Evolutionary conservation across 2,888 invertebrate species (phyloP).

Genomic region (Mechanitis messenoides): DNA sequence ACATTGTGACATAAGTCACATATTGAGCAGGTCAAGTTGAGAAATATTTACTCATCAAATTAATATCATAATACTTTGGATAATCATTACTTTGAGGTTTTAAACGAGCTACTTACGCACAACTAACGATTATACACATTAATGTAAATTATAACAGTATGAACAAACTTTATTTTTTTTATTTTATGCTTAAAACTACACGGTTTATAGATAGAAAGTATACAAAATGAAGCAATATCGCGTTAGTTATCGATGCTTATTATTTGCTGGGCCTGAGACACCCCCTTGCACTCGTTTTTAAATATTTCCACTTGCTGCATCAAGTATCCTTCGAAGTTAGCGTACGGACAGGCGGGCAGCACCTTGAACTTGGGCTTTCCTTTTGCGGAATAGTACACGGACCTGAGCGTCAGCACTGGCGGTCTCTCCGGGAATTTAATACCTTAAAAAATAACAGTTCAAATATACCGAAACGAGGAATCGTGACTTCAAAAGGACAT

Average conservation of each 20-base stretch:
- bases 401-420: slow-evolving; percentile 72
- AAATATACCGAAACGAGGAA: too few species aligned
- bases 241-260: slow-evolving; percentile 48
- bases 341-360: slow-evolving; percentile 59
- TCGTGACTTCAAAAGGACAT: too few species aligned
- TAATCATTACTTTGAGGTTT: too few species aligned
- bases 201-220: not conserved
- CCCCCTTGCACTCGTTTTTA: slow-evolving; percentile 64
- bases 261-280: slow-evolving; percentile 42
- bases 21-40: too few species aligned
- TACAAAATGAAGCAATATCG: not conserved
- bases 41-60: too few species aligned
- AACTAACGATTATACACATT: too few species aligned
- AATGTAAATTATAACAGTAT: not conserved
- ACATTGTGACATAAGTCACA: too few species aligned
- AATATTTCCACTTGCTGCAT: slow-evolving; percentile 69
- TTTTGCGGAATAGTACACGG: slow-evolving; percentile 74
- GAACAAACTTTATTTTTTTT: not conserved
- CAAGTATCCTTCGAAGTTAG: slow-evolving; percentile 66
- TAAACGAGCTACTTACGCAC: too few species aligned
- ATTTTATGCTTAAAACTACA: slow-evolving; percentile 7
- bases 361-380: slow-evolving; percentile 66
- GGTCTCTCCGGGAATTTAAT: slow-evolving; percentile 74
- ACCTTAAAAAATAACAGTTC: slow-evolving; percentile 42
- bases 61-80: too few species aligned